phyloP scores from a whole-genome alignment of 2,888 invertebrate species.

The Aproaerema taeniolella region DNA sequence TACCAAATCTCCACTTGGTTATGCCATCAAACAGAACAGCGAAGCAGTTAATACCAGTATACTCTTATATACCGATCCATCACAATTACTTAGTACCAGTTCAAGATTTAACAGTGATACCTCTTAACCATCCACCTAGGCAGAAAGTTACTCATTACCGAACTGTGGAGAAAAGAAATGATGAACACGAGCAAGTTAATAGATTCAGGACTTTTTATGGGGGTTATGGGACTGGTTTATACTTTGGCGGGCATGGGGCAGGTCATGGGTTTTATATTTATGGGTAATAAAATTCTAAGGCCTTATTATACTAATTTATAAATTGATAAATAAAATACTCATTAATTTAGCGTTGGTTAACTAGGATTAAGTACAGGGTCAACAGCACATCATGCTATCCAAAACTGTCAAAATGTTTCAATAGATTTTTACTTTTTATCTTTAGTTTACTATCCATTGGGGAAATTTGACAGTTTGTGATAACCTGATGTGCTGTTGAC shows the following conservation, averaged over 20 bases:
- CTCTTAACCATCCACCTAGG: conserved; percentile 36
- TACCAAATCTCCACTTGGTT: conserved; percentile 29
- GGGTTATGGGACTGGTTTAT: conserved; percentile 56
- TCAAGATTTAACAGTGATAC: conserved; percentile 59
- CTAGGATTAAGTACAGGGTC: too few relatives aligned
- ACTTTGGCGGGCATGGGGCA: conserved; percentile 60
- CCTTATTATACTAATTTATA: not conserved
- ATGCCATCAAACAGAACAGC: conserved; percentile 1
- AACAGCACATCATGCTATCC: too few relatives aligned
- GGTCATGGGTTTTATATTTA: conserved; percentile 59
- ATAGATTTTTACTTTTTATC: too few relatives aligned
- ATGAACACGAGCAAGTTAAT: conserved; percentile 40
- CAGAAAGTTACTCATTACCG: conserved; percentile 33
- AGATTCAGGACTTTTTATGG: conserved; percentile 53
- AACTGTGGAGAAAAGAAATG: conserved; percentile 32
- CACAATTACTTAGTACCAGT: conserved; percentile 42
- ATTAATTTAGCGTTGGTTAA: too few relatives aligned
- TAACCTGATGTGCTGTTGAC: too few relatives aligned
- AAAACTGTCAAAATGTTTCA: too few relatives aligned
- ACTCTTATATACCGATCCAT: conserved; percentile 31
- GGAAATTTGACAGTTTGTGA: too few relatives aligned
- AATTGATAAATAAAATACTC: not conserved
- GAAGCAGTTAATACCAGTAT: conserved; percentile 34
- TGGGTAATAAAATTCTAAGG: not conserved
- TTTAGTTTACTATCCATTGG: too few relatives aligned